Evolutionary conservation across 2,113 vertebrate genomes (phyloP), one percentile per base, ranked within the genome.

Genomic region (Zapornia atra): DNA sequence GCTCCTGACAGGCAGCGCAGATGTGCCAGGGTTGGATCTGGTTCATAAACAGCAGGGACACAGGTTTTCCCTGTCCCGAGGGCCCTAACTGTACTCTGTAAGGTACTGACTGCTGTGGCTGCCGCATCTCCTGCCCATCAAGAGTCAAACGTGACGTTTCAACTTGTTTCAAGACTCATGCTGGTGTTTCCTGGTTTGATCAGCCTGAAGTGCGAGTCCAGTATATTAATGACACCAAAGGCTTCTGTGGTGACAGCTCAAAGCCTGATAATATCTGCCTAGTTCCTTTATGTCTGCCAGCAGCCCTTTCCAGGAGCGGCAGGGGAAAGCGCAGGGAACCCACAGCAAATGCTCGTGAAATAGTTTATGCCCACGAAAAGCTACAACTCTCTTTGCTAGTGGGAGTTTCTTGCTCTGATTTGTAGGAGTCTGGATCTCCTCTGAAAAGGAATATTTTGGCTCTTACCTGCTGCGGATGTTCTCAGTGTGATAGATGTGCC

Each of bases 61-160:
- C 10, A 53, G 79, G 3, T 21, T 79, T 94, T 92, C 31, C 20
- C 76, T 82, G 38, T 92, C 26, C 78, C 33, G n/a, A 54, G 18
- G 26, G 40, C 81, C 6, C 15, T 75, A 31, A 57, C 5, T 59
- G 15, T 29, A 53, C 6, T 24, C 42, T 59, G 15, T 24, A 34
- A 92, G 36, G 38, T 33, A 38, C 29, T 4, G 1, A 11, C 66
- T 72, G 31, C 75, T 38, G 5, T 8, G 44, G 29, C 38, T 5
- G 4, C 33, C 0, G 0, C 12, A 17, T 48, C 57, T 85, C 20
- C 66, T 46, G 3, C 42, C 26, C 40, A 26, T 19, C 40, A 25
- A 0, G 2, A 85, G 15, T 17, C 21, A 16, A 12, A 68, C 53
- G 7, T 4, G 17, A 5, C 8, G 13, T 36, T 24, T 51, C 60